Percentiles rank a stretch among this genome's conserved stretches.
Conservation (phyloP, 2,113 vertebrate genomes). For the Corythornis cristatus region DNA sequence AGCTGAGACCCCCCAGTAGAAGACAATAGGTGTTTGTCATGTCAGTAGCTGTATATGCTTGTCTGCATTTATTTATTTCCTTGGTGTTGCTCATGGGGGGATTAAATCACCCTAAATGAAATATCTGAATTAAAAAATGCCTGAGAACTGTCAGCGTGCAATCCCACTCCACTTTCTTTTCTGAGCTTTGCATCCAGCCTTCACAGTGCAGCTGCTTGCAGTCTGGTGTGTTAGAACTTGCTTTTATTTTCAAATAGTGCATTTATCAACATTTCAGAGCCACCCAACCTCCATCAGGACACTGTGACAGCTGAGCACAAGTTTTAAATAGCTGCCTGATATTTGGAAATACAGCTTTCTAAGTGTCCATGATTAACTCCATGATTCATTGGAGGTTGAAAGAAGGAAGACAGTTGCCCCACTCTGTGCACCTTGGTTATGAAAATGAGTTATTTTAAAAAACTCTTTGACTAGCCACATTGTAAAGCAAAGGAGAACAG, state of each 20-base stretch:
- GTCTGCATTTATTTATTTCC: background rate
- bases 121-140: slow-evolving; percentile 1
- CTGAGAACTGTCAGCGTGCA: background rate
- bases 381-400: slow-evolving; percentile 18
- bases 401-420: background rate
- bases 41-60: background rate
- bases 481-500: background rate
- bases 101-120: slow-evolving; percentile 31
- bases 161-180: background rate
- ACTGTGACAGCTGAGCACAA: slow-evolving; percentile 50
- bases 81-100: background rate
- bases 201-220: slow-evolving; percentile 65
- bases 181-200: slow-evolving; percentile 35
- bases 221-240: slow-evolving; percentile 54
- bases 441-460: slow-evolving; percentile 17
- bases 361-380: background rate
- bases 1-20: background rate
- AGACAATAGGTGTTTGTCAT: background rate
- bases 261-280: slow-evolving; percentile 54
- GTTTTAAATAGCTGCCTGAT: slow-evolving; percentile 61
- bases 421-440: background rate
- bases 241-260: slow-evolving; percentile 60
- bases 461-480: slow-evolving; percentile 6
- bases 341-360: slow-evolving; percentile 43
- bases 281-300: slow-evolving; percentile 18